phyloP scores from a whole-genome alignment of 1,140 invertebrate species.

The Drosophila parvula region DNA sequence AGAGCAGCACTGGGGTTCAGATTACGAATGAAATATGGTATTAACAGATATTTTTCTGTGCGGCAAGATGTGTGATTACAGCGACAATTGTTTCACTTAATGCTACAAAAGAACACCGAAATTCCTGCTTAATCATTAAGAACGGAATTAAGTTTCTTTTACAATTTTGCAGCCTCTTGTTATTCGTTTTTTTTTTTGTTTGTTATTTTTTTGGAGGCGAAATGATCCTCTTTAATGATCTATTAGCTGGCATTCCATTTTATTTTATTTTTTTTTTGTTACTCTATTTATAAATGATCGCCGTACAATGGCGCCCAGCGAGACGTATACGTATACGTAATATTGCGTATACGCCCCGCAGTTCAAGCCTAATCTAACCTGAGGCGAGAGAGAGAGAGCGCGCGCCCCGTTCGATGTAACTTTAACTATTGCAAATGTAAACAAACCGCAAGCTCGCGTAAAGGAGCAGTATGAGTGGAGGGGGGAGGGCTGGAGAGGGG shows the following conservation, averaged over 20 bases:
- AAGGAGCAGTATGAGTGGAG: background rate
- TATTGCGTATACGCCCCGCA: slow-evolving; percentile 50
- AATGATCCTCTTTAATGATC: slow-evolving; percentile 39
- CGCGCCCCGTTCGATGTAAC: slow-evolving; percentile 25
- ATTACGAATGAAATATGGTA: slow-evolving; percentile 10
- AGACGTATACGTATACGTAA: slow-evolving; percentile 68
- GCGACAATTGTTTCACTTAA: background rate
- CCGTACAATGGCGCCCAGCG: slow-evolving; percentile 33
- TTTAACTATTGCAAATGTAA: slow-evolving; percentile 50
- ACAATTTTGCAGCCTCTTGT: background rate
- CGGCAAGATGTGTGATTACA: background rate
- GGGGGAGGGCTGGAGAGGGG: background rate
- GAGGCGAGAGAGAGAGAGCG: background rate
- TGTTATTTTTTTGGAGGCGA: background rate
- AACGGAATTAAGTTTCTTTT: background rate
- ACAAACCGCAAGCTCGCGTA: slow-evolving; percentile 33
- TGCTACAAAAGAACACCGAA: background rate
- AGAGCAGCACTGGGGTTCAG: background rate
- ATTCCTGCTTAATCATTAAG: background rate
- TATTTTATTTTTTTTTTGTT: background rate
- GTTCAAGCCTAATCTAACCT: slow-evolving; percentile 18
- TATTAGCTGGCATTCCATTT: slow-evolving; percentile 33
- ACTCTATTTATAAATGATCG: slow-evolving; percentile 64
- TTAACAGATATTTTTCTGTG: background rate
- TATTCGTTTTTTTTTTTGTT: background rate